Evolutionary conservation across 2,113 vertebrate species (phyloP).

Genomic region (Condylura cristata): DNA sequence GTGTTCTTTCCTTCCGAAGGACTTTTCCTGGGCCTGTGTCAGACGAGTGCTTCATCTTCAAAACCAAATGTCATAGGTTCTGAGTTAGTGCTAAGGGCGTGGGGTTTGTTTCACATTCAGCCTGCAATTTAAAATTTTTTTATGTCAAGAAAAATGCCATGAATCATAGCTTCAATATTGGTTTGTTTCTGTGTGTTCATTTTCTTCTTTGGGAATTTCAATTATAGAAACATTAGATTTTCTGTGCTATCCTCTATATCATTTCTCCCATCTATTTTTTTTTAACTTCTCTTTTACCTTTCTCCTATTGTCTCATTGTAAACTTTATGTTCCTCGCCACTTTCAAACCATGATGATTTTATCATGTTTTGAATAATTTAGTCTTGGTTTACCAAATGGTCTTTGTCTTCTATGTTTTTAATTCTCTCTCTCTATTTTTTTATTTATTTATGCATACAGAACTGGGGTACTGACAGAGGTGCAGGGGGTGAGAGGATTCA

Average conservation of each 20-base stretch:
- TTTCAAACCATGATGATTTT: not conserved
- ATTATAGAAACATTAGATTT: not conserved
- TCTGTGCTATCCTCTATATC: not conserved
- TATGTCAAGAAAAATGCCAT: not conserved
- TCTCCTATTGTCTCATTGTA: constrained; percentile 14
- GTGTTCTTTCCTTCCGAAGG: not conserved
- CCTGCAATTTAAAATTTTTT: not conserved
- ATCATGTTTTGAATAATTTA: constrained; percentile 26
- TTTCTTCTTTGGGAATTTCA: constrained; percentile 3
- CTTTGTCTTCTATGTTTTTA: not conserved
- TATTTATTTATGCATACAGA: too few species aligned
- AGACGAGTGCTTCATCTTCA: not conserved
- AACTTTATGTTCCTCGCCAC: not conserved
- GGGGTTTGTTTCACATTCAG: not conserved
- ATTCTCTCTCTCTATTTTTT: too few species aligned
- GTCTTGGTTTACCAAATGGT: not conserved
- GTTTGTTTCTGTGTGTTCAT: not conserved
- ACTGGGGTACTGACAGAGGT: too few species aligned
- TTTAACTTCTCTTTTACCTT: not conserved
- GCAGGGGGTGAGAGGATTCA: too few species aligned
- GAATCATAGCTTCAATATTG: constrained; percentile 17
- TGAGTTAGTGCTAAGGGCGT: not conserved
- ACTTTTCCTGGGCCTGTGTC: not conserved
- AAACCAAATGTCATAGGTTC: not conserved
- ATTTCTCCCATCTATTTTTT: not conserved